Conservation (phyloP, 2,113 vertebrate species). For the Eubucco bourcierii region DNA sequence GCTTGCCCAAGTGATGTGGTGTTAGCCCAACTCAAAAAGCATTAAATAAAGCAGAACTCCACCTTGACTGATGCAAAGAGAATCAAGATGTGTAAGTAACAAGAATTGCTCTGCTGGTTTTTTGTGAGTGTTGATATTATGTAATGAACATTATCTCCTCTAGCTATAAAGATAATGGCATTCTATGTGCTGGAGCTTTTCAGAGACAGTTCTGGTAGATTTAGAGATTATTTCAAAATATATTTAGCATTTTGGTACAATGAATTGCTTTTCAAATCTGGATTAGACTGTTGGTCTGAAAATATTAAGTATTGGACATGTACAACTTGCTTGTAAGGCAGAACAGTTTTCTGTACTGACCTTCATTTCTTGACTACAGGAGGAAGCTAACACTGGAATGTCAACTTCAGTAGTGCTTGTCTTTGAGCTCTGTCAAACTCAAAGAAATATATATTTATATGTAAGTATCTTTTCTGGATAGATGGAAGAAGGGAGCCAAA, state of each 20-base stretch:
- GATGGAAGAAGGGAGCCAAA: not conserved
- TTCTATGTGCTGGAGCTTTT: conserved; percentile 2
- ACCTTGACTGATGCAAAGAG: not conserved
- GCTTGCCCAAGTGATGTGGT: fast-evolving
- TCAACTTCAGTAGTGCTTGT: not conserved
- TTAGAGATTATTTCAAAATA: conserved; percentile 52
- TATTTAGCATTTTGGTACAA: not conserved
- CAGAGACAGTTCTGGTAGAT: conserved; percentile 34
- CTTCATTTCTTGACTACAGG: not conserved
- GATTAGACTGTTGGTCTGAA: conserved; percentile 25
- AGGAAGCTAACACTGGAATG: not conserved
- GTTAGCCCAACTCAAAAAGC: not conserved
- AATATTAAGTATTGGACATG: not conserved
- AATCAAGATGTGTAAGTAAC: not conserved
- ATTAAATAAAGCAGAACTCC: not conserved
- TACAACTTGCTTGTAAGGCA: not conserved
- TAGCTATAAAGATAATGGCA: not conserved
- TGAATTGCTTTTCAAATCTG: conserved; percentile 54
- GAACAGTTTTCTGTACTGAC: not conserved
- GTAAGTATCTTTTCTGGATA: not conserved
- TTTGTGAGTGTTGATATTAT: not conserved
- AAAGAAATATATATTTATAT: too few species aligned
- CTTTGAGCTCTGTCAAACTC: not conserved
- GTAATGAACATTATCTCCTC: not conserved
- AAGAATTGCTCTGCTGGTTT: not conserved